A percentile compares a stretch with the other conserved stretches of the same genome.
Evolutionary conservation across 2,113 vertebrate species (phyloP).

Genomic region (Dissostichus mawsoni): DNA sequence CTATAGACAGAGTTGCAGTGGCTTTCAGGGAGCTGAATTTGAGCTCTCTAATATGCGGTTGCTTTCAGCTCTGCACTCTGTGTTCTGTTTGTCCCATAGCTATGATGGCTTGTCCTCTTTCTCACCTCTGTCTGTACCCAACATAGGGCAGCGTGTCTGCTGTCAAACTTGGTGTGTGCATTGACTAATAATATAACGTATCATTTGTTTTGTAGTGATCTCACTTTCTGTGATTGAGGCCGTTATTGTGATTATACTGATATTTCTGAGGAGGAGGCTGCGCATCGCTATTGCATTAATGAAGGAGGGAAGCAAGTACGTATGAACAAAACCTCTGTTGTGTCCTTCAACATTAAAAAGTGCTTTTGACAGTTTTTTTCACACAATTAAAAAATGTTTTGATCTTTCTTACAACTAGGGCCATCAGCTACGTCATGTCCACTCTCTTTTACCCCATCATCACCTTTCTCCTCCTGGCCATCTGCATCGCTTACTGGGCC

Average conservation of each 20-base stretch:
- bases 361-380: background rate
- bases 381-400: background rate
- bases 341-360: background rate
- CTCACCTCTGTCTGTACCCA: conserved; percentile 11
- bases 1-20: conserved; percentile 21
- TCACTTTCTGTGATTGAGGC: conserved; percentile 87
- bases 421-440: conserved; percentile 92
- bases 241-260: conserved; percentile 88
- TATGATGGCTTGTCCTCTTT: conserved; percentile 24
- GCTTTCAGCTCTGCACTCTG: background rate
- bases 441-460: conserved; percentile 93
- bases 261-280: conserved; percentile 91
- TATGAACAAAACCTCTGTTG: conserved; percentile 44
- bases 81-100: conserved; percentile 18
- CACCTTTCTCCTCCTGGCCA: conserved; percentile 92
- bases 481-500: conserved; percentile 94
- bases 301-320: conserved; percentile 96
- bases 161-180: background rate
- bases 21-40: conserved; percentile 25
- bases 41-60: conserved; percentile 3
- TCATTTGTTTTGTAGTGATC: conserved; percentile 86
- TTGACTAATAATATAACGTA: background rate
- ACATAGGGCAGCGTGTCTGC: conserved; percentile 25
- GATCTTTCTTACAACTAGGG: conserved; percentile 83
- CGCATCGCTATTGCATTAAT: conserved; percentile 90